Evolutionary conservation across 2,797 vertebrate genomes (phyloP).

Genomic region (Gallirallus australis): DNA sequence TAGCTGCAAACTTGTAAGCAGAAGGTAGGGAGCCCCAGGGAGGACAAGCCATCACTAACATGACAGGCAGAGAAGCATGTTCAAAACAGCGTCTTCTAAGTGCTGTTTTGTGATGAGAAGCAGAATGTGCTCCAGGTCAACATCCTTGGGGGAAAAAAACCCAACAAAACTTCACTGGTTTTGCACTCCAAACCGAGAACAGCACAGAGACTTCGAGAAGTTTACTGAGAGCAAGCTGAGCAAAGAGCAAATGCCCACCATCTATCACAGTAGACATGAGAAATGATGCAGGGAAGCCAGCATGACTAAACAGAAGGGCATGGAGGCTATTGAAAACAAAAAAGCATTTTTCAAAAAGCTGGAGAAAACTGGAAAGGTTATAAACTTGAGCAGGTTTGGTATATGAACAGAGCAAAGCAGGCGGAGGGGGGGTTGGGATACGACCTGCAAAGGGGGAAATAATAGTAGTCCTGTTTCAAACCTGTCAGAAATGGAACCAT

Average conservation of each 20-base stretch:
- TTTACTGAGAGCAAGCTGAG: not conserved
- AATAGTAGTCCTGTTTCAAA: not conserved
- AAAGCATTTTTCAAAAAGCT: not conserved
- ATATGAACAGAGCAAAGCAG: not conserved
- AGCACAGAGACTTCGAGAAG: not conserved
- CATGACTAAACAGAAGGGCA: not conserved
- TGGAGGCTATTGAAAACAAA: not conserved
- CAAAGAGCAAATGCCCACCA: not conserved
- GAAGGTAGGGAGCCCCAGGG: not conserved
- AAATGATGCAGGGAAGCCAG: not conserved
- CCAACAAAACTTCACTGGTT: not conserved
- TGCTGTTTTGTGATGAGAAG: not conserved
- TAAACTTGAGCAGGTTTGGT: not conserved
- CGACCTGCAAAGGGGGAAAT: not conserved
- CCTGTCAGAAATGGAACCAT: not conserved
- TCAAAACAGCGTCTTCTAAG: not conserved
- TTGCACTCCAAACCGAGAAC: not conserved
- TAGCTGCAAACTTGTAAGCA: not conserved
- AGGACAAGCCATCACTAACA: fast-evolving
- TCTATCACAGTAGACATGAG: not conserved
- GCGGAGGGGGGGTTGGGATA: not conserved
- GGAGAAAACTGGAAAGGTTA: not conserved
- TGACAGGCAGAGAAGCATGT: not conserved
- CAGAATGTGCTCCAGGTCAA: not conserved
- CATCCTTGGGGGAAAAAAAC: not conserved